Base-by-base conservation (phyloP, 2,797 vertebrate species). In the Tiaroga cobitis region DNA sequence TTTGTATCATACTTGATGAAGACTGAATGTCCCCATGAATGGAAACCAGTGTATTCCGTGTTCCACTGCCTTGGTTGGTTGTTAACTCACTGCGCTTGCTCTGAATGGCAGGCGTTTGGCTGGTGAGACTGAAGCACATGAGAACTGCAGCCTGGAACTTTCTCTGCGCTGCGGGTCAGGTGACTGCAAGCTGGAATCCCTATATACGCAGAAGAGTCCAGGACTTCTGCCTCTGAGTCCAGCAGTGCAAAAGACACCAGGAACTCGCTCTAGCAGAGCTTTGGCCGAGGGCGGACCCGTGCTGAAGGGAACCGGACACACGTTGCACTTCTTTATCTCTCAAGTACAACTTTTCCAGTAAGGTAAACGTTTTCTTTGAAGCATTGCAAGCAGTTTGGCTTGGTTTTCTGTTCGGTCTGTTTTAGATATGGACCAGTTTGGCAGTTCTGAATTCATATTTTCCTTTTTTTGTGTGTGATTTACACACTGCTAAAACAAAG, bases 331-430 rank as follows among this genome's bases (percentile, higher is more conserved):
- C 87, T 72, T 93, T 89, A 91, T 90, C 86, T 90, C 86, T 92
- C 89, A 89, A 91, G 89, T 89, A 84, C 86, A 92, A 63, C 88
- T 92, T 92, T 89, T 89, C 67, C 82, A 89, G 37, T 87, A 94
- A 96, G 95, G 95, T 95, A 95, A 95, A 89, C 41, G n/a, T 89
- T 82, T 74, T 72, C 41, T 63, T 61, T 39, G 32, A 73, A 32
- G 70, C 67, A 69, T 78, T 80, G 83, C 76, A 77, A 86, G 34
- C 5, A 7, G 68, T 37, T 73, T 65, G 70, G 34, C 37, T 75
- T 39, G 16, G 7, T 16, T 3, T 65, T 54, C 24, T 54, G 69
- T 80, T 51, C 21, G n/a, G 41, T 84, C 75, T 73, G 80, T 51
- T 87, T 88, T 18, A 54, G 19, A 75, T 56, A 39, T 76, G 77